Evolutionary conservation across 2,888 invertebrate species (phyloP), one percentile per base, ranked within the genome.

Genomic region (Machimus rusticus): DNA sequence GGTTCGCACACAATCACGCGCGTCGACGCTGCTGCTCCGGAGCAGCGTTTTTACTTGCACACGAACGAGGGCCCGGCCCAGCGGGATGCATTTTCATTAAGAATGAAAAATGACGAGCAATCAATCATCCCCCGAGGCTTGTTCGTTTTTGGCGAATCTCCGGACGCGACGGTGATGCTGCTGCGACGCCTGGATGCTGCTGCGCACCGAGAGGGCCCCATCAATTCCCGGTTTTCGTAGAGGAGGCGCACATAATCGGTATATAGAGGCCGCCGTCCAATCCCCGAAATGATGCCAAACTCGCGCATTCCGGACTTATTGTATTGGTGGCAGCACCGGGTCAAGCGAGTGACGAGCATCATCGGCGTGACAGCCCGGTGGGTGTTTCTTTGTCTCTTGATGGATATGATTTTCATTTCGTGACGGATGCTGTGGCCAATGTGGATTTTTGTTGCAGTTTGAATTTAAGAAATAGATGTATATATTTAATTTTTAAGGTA

Each of bases 61-160:
- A 86, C 86, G 51, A 86, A 31, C 43, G 51, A 76, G 76, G 34
- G 51, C 19, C 78, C 39, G 23, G 23, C 87, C 57, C 92, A 92
- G 93, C 93, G 91, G 93, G 92, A 93, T 92, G 92, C 92, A 93
- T 92, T 93, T 93, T 93, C 92, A 93, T 93, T 93, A 93, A 93
- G 92, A 92, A 92, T 93, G 92, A 93, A 92, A 93, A 92, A 93
- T 93, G 92, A 93, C 91, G 92, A 92, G 91, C 92, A 93, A 93
- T 93, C 92, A 93, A 93, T 93, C 92, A 93, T 92, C 91, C 90
- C 89, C 90, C 90, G 90, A 91, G 92, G 92, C 92, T 92, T 85
- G 85, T 74, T 85, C 74, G 85, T 74, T 74, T 84, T 51, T 85
- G 85, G 74, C 74, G 85, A 85, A 85, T 74, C 74, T 85, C 37